Evolutionary conservation across 2,888 invertebrate genomes (phyloP).

Genomic region (Drosophila helvetica): DNA sequence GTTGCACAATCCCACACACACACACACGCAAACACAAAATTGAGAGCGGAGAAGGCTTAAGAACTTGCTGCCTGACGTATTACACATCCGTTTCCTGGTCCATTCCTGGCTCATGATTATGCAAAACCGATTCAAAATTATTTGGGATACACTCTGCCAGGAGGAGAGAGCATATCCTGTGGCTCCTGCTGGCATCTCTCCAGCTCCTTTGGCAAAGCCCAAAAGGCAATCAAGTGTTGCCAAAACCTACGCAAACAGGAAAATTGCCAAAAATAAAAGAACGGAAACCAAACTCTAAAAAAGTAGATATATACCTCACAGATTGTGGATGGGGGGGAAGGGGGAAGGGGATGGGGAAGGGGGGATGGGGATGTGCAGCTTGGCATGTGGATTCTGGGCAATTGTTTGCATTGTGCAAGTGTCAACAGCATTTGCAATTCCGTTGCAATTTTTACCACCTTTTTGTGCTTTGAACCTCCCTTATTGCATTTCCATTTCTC

Average conservation of each 20-base stretch:
- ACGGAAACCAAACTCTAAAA: slow-evolving; percentile 50
- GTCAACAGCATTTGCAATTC: slow-evolving; percentile 78
- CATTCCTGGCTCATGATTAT: slow-evolving; percentile 9
- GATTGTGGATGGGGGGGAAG: slow-evolving; percentile 5
- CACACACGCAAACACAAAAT: not conserved
- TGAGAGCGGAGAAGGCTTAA: slow-evolving; percentile 15
- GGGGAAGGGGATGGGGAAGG: not conserved
- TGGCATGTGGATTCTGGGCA: slow-evolving; percentile 58
- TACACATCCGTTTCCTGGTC: slow-evolving; percentile 45
- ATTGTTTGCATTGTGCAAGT: slow-evolving; percentile 76
- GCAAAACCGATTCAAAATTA: slow-evolving; percentile 23
- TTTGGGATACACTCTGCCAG: slow-evolving; percentile 1
- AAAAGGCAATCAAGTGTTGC: slow-evolving; percentile 75
- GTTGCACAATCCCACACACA: slow-evolving; percentile 35
- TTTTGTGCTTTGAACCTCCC: slow-evolving; percentile 48
- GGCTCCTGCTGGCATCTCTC: slow-evolving; percentile 22
- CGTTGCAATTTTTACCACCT: slow-evolving; percentile 73
- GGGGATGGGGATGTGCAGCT: slow-evolving; percentile 15
- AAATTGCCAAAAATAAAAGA: slow-evolving; percentile 55
- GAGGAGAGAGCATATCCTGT: not conserved
- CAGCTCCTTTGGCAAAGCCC: slow-evolving; percentile 51
- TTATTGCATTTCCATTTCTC: slow-evolving; percentile 25
- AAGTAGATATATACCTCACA: slow-evolving; percentile 2
- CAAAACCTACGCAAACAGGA: slow-evolving; percentile 72
- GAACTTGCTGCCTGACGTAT: slow-evolving; percentile 40